Evolutionary conservation across 2,113 vertebrate genomes (phyloP).

Genomic region (Pholis gunnellus): DNA sequence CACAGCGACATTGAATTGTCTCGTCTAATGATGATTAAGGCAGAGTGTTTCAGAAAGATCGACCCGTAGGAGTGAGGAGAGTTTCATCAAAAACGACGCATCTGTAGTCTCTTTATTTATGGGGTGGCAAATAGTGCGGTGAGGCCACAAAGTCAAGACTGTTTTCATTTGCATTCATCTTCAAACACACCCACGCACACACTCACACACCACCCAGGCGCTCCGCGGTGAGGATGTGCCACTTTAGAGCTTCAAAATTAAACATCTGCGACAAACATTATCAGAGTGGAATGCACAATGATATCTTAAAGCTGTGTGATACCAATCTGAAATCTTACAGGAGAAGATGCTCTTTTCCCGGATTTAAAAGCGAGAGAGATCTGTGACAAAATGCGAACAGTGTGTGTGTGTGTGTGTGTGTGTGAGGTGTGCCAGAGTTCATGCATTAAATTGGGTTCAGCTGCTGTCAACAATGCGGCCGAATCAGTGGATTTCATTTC

Average conservation of each 20-base stretch:
- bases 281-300: slow-evolving; percentile 11
- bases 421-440: slow-evolving; percentile 26
- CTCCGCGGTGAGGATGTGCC: slow-evolving; percentile 11
- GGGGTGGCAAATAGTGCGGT: background rate
- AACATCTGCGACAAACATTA: slow-evolving; percentile 56
- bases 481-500: background rate
- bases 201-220: slow-evolving; percentile 5
- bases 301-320: slow-evolving; percentile 7
- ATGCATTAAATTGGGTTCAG: slow-evolving; percentile 40
- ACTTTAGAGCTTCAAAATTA: slow-evolving; percentile 25
- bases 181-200: slow-evolving; percentile 36
- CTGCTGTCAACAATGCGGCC: background rate
- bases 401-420: background rate
- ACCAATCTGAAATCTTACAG: background rate
- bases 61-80: background rate
- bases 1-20: slow-evolving; percentile 4
- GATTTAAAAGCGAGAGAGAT: slow-evolving; percentile 29
- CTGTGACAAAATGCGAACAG: slow-evolving; percentile 27
- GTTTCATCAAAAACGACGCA: slow-evolving; percentile 30
- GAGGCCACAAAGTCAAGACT: background rate
- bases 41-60: slow-evolving; percentile 10
- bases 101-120: slow-evolving; percentile 44
- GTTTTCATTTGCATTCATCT: slow-evolving; percentile 53
- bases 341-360: slow-evolving; percentile 10
- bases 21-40: slow-evolving; percentile 46